Conservation (phyloP, 2,888 invertebrate genomes). For the Ormyrus rosae region DNA sequence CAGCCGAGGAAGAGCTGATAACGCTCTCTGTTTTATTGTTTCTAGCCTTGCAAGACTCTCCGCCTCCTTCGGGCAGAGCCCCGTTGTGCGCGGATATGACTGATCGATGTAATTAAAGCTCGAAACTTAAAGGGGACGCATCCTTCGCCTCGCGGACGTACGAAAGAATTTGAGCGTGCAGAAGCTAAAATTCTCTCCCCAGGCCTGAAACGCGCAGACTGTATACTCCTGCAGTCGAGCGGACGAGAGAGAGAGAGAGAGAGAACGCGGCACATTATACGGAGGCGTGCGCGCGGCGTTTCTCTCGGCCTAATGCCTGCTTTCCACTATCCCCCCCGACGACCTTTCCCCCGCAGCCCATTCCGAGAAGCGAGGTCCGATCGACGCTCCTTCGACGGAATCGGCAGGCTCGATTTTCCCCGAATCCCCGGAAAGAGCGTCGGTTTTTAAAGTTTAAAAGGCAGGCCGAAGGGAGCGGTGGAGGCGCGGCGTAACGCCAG, state of each 20-base stretch:
- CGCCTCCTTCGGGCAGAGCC: background rate
- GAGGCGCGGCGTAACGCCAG: no score
- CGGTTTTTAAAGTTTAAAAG: no score
- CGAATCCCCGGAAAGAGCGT: no score
- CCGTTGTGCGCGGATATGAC: background rate
- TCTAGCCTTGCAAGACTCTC: background rate
- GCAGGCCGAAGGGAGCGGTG: no score
- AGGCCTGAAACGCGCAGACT: slow-evolving; percentile 44
- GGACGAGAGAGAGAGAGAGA: slow-evolving; percentile 10
- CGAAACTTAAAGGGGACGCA: background rate
- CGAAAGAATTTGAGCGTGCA: no score
- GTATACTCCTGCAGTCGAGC: background rate
- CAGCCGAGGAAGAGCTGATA: slow-evolving; percentile 11
- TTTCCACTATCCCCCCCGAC: no score
- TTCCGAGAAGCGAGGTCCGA: no score
- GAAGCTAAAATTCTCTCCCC: background rate
- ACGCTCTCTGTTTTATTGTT: background rate
- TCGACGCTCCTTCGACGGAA: no score
- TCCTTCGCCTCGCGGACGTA: no score
- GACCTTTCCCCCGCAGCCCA: no score
- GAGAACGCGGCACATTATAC: slow-evolving; percentile 32
- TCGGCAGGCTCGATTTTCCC: no score
- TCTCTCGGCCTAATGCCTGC: no score
- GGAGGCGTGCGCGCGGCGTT: background rate
- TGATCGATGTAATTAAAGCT: background rate